Conservation (phyloP, 2,113 vertebrate species). For the Corydoras maculifer region DNA sequence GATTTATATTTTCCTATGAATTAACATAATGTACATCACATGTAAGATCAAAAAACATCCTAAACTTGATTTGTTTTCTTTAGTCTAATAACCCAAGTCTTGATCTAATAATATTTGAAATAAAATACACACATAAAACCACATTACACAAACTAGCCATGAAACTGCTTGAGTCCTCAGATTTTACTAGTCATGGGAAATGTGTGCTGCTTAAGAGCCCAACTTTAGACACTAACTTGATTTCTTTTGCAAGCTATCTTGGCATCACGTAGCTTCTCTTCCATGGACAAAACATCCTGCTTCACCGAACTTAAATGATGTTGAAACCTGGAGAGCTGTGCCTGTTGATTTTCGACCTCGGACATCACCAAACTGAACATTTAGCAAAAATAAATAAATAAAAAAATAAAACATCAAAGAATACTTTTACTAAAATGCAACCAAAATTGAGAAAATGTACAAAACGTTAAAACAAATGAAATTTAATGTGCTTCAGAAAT, state of each 20-base stretch:
- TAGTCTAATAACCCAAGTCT: neutral
- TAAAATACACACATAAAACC: too few species aligned
- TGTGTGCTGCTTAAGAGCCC: neutral
- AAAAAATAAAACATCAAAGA: neutral
- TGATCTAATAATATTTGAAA: neutral
- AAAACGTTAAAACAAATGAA: too few species aligned
- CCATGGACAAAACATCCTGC: constrained; percentile 60
- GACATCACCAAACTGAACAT: constrained; percentile 61
- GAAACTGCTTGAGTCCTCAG: too few species aligned
- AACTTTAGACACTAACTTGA: constrained; percentile 60
- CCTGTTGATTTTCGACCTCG: constrained; percentile 64
- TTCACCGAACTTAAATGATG: constrained; percentile 51
- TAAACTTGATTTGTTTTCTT: neutral
- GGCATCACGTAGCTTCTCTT: constrained; percentile 53
- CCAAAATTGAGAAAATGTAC: too few species aligned
- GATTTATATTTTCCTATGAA: constrained; percentile 38
- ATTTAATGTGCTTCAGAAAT: too few species aligned
- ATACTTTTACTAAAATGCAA: too few species aligned
- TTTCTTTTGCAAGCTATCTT: constrained; percentile 59
- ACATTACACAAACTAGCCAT: too few species aligned
- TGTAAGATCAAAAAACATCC: neutral
- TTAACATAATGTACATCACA: neutral
- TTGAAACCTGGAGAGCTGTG: constrained; percentile 56
- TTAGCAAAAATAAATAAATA: neutral
- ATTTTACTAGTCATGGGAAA: too few species aligned